Conservation (phyloP, 2,113 vertebrate species). For the Lanius collurio region DNA sequence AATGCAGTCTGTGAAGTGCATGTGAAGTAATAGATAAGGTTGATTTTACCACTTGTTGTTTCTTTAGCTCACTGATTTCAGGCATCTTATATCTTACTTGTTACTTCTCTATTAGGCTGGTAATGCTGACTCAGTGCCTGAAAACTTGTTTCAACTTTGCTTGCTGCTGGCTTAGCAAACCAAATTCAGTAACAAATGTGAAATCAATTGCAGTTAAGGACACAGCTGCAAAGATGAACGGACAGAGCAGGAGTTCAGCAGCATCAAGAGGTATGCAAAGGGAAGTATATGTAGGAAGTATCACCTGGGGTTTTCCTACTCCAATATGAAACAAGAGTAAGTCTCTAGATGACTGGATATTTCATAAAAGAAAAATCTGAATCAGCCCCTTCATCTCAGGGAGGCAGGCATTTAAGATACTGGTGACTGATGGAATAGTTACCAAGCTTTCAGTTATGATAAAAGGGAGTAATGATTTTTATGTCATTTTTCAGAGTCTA, state of each 20-base stretch:
- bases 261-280: background rate
- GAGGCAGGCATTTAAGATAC: background rate
- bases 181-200: background rate
- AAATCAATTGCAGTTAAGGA: background rate
- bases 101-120: background rate
- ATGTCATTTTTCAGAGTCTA: background rate
- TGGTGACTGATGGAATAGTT: background rate
- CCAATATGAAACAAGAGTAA: background rate
- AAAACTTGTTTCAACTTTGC: background rate
- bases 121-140: background rate
- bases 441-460: background rate
- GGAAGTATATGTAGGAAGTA: background rate
- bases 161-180: background rate
- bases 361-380: background rate
- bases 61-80: background rate
- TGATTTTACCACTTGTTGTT: background rate
- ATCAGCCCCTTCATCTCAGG: background rate
- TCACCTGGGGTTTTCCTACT: background rate
- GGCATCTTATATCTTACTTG: background rate
- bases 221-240: background rate
- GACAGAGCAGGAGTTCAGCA: background rate
- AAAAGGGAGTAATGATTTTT: constrained; percentile 38
- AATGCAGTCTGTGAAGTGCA: background rate
- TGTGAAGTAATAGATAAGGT: background rate
- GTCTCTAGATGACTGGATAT: background rate